A percentile compares a stretch with the other conserved stretches of the same genome.
Evolutionary conservation across 2,113 vertebrate genomes (phyloP).

Genomic region (Nanorana parkeri): DNA sequence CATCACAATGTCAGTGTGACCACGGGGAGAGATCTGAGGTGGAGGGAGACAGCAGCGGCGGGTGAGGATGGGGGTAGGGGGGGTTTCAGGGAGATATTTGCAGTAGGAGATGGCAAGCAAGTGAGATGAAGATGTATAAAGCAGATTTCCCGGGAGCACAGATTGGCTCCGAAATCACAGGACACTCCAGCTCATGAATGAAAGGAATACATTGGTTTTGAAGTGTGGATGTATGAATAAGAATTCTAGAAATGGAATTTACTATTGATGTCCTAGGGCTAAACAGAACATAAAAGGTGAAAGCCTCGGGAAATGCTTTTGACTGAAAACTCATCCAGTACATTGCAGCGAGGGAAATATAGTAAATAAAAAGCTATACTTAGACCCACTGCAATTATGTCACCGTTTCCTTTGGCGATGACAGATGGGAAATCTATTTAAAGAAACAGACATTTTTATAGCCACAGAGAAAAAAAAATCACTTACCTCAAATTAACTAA

Average conservation of each 20-base stretch:
- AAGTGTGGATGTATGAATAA: too few species aligned
- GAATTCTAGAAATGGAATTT: background rate
- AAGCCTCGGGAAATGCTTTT: slow-evolving; percentile 5
- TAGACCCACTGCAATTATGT: slow-evolving; percentile 39
- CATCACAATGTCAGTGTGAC: too few species aligned
- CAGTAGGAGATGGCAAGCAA: too few species aligned
- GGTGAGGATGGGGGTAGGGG: too few species aligned
- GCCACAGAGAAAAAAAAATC: slow-evolving; percentile 32
- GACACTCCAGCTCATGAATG: too few species aligned
- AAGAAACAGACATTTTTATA: slow-evolving; percentile 37
- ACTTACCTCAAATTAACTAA: slow-evolving; percentile 50
- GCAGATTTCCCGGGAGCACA: too few species aligned
- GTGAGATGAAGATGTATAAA: too few species aligned
- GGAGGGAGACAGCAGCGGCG: too few species aligned
- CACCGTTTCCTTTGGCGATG: slow-evolving; percentile 44
- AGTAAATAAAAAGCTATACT: slow-evolving; percentile 54
- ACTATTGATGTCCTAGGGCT: background rate
- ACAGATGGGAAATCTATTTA: slow-evolving; percentile 56
- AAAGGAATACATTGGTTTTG: too few species aligned
- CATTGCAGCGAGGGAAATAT: background rate
- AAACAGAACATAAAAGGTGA: background rate
- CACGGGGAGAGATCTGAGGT: too few species aligned
- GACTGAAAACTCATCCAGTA: slow-evolving; percentile 16
- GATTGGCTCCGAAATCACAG: too few species aligned
- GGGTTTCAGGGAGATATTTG: too few species aligned